Evolutionary conservation across 2,888 invertebrate species (phyloP), one percentile per base, ranked within the genome.

Genomic region (Gibbula magus): DNA sequence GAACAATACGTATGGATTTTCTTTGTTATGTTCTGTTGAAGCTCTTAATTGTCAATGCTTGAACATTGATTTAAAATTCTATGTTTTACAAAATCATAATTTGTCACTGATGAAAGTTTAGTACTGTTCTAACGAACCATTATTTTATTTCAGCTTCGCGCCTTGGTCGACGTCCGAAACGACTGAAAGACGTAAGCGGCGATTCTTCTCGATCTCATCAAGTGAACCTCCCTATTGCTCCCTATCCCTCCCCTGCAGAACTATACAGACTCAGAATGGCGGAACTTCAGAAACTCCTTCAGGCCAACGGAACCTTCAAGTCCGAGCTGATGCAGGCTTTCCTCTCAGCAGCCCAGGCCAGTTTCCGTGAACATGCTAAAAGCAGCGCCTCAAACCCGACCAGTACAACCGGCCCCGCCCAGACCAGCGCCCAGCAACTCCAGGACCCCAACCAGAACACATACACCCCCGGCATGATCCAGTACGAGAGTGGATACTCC

Each of bases 131-230:
- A 13, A 61, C 61, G 1, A 61, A 16, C 20, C 10, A 32, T 20
- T 8, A 54, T 74, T 78, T 75, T 25, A 32, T 86, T 88, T 54
- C 86, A 92, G 93, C 93, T n/a, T 93, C 93, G 32, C 86, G 93
- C 78, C 87, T 93, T 32, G 93, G 92, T n/a, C 86, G 92, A 66
- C 81, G 93, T 66, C 92, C 92, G 54, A 93, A 93, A 81, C 86
- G 92, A 45, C 85, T 92, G 83, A 93, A 92, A 86, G 92, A 92
- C 79, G 87, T 89, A 0, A 85, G 87, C 78, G 88, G 88, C 29
- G 88, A 89, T 77, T 76, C 81, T 7, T 86, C 85, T 75, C 66
- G 81, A 35, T 77, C 84, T 35, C 88, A 88, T 32, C 77, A 79
- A 18, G 84, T 86, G 29, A 90, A 89, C 83, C 85, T 90, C 66